phyloP scores from a whole-genome alignment of 2,888 invertebrate species.

The Anarsia innoxiella region DNA sequence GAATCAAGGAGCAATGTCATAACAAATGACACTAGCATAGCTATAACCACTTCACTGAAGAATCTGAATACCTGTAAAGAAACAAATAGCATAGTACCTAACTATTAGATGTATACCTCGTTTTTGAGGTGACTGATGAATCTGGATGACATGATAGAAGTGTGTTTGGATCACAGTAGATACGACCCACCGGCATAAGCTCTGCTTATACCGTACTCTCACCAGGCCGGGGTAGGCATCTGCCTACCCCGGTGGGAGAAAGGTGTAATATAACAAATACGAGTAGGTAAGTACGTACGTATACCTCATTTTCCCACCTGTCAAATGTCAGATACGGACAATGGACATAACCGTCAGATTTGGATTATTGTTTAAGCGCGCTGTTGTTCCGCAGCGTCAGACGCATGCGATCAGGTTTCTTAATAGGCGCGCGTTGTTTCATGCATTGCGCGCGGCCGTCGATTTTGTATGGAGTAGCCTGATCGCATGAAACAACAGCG shows the following conservation, averaged over 20 bases:
- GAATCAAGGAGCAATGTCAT: conserved; percentile 19
- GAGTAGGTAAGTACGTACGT: too few relatives aligned
- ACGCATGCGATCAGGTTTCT: neutral
- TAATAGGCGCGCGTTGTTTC: neutral
- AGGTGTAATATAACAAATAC: too few relatives aligned
- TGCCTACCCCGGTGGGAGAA: neutral
- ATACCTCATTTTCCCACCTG: too few relatives aligned
- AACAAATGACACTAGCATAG: conserved; percentile 15
- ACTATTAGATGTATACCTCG: neutral
- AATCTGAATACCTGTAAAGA: conserved; percentile 18
- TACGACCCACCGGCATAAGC: too few relatives aligned
- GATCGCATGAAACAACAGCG: neutral
- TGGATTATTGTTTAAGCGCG: too few relatives aligned
- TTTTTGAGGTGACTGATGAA: neutral
- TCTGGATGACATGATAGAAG: neutral
- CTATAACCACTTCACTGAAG: conserved; percentile 11
- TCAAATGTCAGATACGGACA: too few relatives aligned
- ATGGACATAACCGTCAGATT: too few relatives aligned
- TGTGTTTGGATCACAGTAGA: too few relatives aligned
- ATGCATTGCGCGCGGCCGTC: neutral
- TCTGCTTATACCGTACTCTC: too few relatives aligned
- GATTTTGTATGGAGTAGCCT: too few relatives aligned
- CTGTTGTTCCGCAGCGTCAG: too few relatives aligned
- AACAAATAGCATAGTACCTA: neutral
- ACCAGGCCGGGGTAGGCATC: too few relatives aligned